phyloP scores from a whole-genome alignment of 2,888 invertebrate species.

The Monoplex corrugatus region DNA sequence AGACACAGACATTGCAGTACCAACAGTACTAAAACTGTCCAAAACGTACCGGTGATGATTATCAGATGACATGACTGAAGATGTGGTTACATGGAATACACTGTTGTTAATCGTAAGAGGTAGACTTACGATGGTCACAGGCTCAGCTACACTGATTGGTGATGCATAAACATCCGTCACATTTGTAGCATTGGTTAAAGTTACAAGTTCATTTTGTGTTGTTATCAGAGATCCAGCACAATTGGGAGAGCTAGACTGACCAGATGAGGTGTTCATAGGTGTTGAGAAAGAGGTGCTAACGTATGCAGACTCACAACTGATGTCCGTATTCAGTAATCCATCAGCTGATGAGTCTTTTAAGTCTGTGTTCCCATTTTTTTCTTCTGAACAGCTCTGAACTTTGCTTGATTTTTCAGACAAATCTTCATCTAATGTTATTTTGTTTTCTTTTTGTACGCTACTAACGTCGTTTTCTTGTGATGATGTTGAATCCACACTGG shows the following conservation, averaged over 20 bases:
- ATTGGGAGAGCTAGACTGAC: not conserved
- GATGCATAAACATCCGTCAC: not conserved
- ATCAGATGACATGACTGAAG: not conserved
- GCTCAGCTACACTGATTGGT: not conserved
- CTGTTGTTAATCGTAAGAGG: not conserved
- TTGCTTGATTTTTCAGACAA: not conserved
- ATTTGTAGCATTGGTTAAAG: not conserved
- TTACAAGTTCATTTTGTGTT: not conserved
- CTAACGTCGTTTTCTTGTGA: not conserved
- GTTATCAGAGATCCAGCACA: not conserved
- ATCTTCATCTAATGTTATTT: not conserved
- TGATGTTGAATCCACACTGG: not conserved
- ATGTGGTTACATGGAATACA: not conserved
- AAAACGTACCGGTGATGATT: not conserved
- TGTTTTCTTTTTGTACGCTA: not conserved
- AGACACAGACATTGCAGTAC: constrained; percentile 3
- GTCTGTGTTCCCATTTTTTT: not conserved
- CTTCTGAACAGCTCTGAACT: not conserved
- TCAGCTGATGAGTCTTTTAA: not conserved
- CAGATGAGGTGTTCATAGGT: not conserved
- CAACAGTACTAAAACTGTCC: not conserved
- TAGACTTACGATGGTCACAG: not conserved
- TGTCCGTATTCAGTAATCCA: not conserved
- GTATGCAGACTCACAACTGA: not conserved
- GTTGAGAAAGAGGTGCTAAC: not conserved